Conservation (phyloP, 2,113 vertebrate species). For the Trogon melanurus region DNA sequence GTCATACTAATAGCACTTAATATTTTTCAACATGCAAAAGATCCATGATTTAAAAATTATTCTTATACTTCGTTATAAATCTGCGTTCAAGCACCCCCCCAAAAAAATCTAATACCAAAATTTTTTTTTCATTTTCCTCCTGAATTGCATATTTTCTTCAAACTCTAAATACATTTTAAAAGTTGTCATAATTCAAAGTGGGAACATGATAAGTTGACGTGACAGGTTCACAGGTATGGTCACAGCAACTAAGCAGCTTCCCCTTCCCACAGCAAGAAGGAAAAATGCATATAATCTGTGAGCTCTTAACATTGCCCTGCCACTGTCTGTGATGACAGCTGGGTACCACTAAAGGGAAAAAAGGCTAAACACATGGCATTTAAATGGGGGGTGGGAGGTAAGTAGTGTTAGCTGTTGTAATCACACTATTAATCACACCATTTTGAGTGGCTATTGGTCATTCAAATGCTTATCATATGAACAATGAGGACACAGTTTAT, state of each 20-base stretch:
- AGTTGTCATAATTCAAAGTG: not conserved
- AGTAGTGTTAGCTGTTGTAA: conserved; percentile 50
- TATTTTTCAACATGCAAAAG: not conserved
- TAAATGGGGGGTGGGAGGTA: not conserved
- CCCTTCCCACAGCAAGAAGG: not conserved
- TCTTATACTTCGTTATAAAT: not conserved
- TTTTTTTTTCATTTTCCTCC: not conserved
- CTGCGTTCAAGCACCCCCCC: not conserved
- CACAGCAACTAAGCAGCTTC: not conserved
- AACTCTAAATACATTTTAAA: not conserved
- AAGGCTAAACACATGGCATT: conserved; percentile 32
- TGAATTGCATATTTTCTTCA: not conserved
- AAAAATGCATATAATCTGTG: not conserved
- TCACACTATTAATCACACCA: conserved; percentile 61
- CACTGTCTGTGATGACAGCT: not conserved
- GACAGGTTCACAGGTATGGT: not conserved
- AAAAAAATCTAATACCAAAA: not conserved
- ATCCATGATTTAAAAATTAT: not conserved
- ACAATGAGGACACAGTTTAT: not conserved
- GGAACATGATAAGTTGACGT: not conserved
- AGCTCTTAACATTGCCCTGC: not conserved
- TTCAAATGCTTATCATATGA: not conserved
- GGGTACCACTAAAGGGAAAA: not conserved
- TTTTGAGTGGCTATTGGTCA: conserved; percentile 48
- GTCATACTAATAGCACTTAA: not conserved